Conservation (phyloP, 1,140 invertebrate species). For the Phenacoccus solenopsis region DNA sequence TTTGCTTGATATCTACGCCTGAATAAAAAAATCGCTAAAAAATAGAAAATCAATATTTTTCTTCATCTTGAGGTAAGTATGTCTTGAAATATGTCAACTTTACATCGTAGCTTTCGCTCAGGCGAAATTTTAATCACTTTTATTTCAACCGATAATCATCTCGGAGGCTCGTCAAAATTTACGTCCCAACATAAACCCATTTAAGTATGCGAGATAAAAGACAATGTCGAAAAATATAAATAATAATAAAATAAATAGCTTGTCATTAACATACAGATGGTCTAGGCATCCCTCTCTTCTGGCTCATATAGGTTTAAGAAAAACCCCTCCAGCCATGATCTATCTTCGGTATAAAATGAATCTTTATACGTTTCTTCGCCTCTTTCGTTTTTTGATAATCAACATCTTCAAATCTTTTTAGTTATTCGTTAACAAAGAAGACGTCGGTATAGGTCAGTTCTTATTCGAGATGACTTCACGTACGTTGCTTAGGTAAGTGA, state of each 20-base stretch:
- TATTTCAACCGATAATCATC: not conserved
- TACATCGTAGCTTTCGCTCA: too few relatives aligned
- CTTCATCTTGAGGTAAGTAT: too few relatives aligned
- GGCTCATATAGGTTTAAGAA: not conserved
- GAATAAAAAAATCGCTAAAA: too few relatives aligned
- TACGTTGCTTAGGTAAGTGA: not conserved
- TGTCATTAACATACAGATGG: constrained; percentile 1
- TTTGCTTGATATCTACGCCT: too few relatives aligned
- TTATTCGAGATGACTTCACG: not conserved
- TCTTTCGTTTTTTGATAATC: constrained; percentile 13
- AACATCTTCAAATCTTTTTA: constrained; percentile 13
- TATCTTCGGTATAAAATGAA: constrained; percentile 7
- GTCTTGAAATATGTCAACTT: too few relatives aligned
- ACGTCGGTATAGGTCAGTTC: constrained; percentile 10
- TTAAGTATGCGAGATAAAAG: not conserved
- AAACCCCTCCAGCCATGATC: not conserved
- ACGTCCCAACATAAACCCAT: not conserved
- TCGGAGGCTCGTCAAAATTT: not conserved
- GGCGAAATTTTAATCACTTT: too few relatives aligned
- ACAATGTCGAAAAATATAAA: not conserved
- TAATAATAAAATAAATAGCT: constrained; percentile 4
- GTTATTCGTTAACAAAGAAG: constrained; percentile 15
- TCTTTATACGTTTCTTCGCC: constrained; percentile 6
- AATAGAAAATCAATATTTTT: too few relatives aligned
- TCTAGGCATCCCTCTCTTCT: not conserved